phyloP scores from a whole-genome alignment of 2,113 vertebrate genomes.

The Ciconia boyciana region DNA sequence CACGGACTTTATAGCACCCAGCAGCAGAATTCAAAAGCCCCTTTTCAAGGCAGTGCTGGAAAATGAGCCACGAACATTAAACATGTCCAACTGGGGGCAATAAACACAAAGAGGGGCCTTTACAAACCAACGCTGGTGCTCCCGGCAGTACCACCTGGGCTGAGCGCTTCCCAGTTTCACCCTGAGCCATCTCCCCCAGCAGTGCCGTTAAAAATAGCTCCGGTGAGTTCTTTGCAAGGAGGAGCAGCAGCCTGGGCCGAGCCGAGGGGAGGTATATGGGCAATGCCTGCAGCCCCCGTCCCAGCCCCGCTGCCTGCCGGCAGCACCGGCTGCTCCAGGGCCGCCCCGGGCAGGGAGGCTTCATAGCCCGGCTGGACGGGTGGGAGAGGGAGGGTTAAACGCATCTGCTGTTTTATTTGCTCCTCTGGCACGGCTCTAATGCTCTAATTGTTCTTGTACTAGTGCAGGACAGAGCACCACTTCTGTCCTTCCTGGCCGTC shows the following conservation, averaged over 20 bases:
- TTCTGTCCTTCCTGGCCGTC: background rate
- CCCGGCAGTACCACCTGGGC: background rate
- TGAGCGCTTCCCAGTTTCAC: background rate
- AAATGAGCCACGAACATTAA: background rate
- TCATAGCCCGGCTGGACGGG: background rate
- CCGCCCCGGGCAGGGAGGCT: background rate
- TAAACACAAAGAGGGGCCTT: background rate
- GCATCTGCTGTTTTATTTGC: background rate
- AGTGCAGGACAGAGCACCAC: background rate
- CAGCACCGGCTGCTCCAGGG: background rate
- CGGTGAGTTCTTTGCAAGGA: background rate
- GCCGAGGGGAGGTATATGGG: background rate
- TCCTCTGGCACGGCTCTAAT: background rate
- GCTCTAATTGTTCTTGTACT: slow-evolving; percentile 2
- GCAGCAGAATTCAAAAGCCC: background rate
- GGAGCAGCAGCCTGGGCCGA: background rate
- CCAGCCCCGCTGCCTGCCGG: background rate
- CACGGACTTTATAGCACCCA: background rate
- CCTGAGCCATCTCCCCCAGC: background rate
- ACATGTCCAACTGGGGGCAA: background rate
- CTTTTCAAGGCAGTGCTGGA: background rate
- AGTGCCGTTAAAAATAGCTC: slow-evolving; percentile 64
- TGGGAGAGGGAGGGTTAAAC: background rate
- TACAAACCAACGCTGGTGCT: rapidly evolving
- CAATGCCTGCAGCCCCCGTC: background rate